These are phyloP conservation scores for Rhabdomys pumilio DNA, from an alignment of 2,797 vertebrate genomes.

Conservation along the genomic window DNA sequence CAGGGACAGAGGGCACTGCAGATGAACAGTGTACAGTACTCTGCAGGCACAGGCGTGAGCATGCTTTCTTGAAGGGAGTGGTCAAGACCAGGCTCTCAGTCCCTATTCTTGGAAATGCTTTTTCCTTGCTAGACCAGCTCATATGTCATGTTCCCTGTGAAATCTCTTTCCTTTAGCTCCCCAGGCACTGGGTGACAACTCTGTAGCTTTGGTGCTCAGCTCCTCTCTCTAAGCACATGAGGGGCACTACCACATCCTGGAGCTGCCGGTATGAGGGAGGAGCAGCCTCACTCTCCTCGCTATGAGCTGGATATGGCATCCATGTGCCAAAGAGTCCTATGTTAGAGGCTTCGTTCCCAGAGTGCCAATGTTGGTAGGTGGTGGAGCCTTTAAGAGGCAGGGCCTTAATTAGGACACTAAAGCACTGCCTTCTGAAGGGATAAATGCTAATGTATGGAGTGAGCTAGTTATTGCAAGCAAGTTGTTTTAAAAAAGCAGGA, in stretches of 20 bases:
- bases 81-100: background rate
- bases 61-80: fast-evolving
- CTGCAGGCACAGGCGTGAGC: background rate
- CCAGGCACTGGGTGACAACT: background rate
- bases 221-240: background rate
- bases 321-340: background rate
- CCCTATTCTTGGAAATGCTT: background rate
- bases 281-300: background rate
- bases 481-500: background rate
- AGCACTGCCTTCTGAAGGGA: background rate
- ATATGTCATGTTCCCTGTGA: background rate
- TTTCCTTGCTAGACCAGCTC: background rate
- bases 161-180: background rate
- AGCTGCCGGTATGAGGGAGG: too few species aligned
- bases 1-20: background rate
- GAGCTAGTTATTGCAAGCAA: background rate
- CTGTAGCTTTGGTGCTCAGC: background rate
- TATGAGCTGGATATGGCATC: background rate
- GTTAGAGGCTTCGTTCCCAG: background rate
- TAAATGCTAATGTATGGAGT: background rate
- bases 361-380: background rate
- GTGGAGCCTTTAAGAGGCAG: background rate
- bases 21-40: background rate
- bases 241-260: background rate
- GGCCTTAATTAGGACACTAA: background rate